Percentiles rank a stretch among this genome's conserved stretches.
These are phyloP conservation scores for Micronycteris hirsuta DNA, from an alignment of 2,113 vertebrate species.

Conservation along the genomic window DNA sequence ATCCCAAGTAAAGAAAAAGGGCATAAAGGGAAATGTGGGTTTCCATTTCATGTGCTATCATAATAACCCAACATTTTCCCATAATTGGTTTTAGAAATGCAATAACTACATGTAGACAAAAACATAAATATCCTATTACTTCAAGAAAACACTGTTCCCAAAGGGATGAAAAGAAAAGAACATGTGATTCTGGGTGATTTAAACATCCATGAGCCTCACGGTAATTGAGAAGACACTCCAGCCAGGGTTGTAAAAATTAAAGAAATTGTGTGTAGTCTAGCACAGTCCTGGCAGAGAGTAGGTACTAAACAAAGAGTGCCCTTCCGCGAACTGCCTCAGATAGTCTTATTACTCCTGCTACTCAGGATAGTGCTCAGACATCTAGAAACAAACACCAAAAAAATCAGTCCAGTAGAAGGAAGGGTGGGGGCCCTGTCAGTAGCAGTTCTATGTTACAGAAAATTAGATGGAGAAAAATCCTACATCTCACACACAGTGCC, in stretches of 20 bases:
- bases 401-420: neutral
- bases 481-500: neutral
- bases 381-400: neutral
- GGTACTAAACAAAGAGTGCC: neutral
- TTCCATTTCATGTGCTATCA: neutral
- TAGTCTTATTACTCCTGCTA: neutral
- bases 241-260: neutral
- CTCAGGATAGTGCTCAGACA: neutral
- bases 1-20: neutral
- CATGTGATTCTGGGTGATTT: neutral
- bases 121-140: neutral
- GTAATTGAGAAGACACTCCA: neutral
- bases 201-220: neutral
- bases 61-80: neutral
- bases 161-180: neutral
- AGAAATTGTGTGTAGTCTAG: neutral
- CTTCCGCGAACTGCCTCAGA: neutral
- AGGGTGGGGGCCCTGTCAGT: neutral
- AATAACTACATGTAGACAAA: neutral
- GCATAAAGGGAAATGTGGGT: neutral
- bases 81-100: neutral
- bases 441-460: neutral
- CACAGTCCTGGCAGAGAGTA: neutral
- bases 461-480: neutral
- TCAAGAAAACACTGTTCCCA: conserved; percentile 19